Evolutionary conservation across 2,888 invertebrate genomes (phyloP), one percentile per base, ranked within the genome.

Genomic region (Carterocephalus palaemon): DNA sequence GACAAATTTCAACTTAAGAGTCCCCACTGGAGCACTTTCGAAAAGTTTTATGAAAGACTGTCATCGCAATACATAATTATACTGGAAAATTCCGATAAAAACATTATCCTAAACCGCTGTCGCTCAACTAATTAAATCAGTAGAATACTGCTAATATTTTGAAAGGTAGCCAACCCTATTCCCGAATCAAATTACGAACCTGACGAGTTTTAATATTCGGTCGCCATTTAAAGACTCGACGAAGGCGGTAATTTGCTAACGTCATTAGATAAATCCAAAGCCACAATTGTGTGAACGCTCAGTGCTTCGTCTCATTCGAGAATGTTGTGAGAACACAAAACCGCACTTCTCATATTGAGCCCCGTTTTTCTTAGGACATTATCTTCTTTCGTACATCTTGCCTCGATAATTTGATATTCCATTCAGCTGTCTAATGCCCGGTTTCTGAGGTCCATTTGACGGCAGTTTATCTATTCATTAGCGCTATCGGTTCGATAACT

Each of bases 231-330:
- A 17, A 8, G 16, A 12, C 22, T 26, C 8, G 19, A 28, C 4
- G 6, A 13, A 36, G 26, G 26, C 43, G 17, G 34, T 43, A 36
- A 43, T 43, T 26, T 29, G 34, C 28, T 22, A 16, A 20, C 9
- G 43, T 43, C 43, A 43, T 43, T 36, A 43, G 16, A 8, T 16
- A 17, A 36, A 43, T 22, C 43, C 43, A 36, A 36, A 43, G 29
- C 43, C 43, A 36, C 43, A 43, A 43, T 43, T 29, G 36, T 43
- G 43, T 43, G 43, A 43, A 36, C 28, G 26, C 28, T 12, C 34
- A 16, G 20, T 4, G 29, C 34, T 4, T 26, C 34, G 33, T 34
- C 43, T 43, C 43, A 43, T 29, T 43, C 36, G 16, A 19, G 9
- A 12, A 13, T 29, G n/a, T 36, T 43, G 43, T 43, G 43, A 43